Base-by-base conservation (phyloP, 2,113 vertebrate species). In the Dinomys branickii region DNA sequence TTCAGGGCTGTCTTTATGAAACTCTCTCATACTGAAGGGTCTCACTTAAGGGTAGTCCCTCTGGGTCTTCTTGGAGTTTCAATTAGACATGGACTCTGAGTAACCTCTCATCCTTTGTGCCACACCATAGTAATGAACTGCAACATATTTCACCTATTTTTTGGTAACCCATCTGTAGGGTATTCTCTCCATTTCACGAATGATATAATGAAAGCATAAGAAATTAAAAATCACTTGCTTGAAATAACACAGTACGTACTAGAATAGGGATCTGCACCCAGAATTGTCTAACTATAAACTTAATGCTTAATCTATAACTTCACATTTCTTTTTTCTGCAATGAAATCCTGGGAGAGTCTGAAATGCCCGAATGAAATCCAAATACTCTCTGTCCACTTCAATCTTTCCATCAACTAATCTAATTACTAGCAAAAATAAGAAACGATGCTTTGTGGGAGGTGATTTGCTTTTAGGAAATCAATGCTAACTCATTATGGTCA, bases 361-460 rank as follows among this genome's bases (percentile, higher is more conserved):
- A 94, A 90, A 67, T 83, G 69, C 7, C 2, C 90, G 26, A 47
- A 52, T 52, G 16, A 94, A 85, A 85, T 85, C 3, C 19, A 81
- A 26, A 67, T 89, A 78, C 11, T 73, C 28, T 89, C 38, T 85
- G 35, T 94, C 24, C 50, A 63, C 26, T 88, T 17, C 35, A 89
- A 41, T 73, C 17, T 13, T 85, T 33, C 20, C 26, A 85, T 75
- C 33, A n/a, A 80, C 54, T 85, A 88, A 30, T 41, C 35, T 65
- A 67, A 44, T 30, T 85, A 93, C 54, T 58, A 30, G 28, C 19
- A 95, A 85, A 50, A 92, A 91, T 28, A 97, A 63, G 69, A 41
- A 73, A 80, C 30, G 69, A 35, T 82, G 44, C 47, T 94, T 86
- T 87, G 61, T 35, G 35, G 38, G 24, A 85, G n/a, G 85, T 75